Conservation (phyloP, 2,888 invertebrate genomes). For the Drosophila peninsularis region DNA sequence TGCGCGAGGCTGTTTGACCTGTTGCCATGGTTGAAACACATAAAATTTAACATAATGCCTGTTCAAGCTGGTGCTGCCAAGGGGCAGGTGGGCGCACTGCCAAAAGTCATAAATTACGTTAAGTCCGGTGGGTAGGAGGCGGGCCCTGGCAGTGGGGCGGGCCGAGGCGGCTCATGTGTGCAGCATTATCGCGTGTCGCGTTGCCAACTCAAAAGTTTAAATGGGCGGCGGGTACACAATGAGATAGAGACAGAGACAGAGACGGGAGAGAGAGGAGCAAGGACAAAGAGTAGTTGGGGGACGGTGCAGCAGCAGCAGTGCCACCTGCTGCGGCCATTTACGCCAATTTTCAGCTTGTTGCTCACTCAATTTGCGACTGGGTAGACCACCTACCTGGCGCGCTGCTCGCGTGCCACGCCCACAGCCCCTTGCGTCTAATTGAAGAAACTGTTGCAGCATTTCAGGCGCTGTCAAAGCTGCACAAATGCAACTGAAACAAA, state of each 20-base stretch:
- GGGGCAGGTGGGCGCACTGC: constrained; percentile 2
- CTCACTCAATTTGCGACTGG: constrained; percentile 35
- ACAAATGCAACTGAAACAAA: background rate
- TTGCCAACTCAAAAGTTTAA: constrained; percentile 45
- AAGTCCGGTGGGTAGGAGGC: constrained; percentile 20
- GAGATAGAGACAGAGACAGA: no score
- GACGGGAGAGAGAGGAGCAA: background rate
- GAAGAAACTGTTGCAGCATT: constrained; percentile 5
- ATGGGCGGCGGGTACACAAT: constrained; percentile 13
- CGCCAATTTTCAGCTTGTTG: constrained; percentile 41
- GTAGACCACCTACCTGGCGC: background rate
- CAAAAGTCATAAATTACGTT: constrained; percentile 60
- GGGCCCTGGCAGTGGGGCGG: background rate
- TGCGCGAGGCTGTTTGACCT: constrained; percentile 45
- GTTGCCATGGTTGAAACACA: constrained; percentile 62
- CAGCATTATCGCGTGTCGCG: constrained; percentile 45
- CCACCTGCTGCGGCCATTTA: constrained; percentile 27
- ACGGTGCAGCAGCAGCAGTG: constrained; percentile 2
- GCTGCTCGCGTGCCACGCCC: background rate
- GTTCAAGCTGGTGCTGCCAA: constrained; percentile 3
- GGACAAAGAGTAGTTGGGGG: background rate
- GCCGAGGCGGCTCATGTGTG: constrained; percentile 16
- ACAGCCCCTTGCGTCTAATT: background rate
- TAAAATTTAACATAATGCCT: constrained; percentile 64
- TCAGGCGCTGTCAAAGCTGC: background rate